Conservation (phyloP, 2,113 vertebrate genomes). For the Montifringilla adamsi region DNA sequence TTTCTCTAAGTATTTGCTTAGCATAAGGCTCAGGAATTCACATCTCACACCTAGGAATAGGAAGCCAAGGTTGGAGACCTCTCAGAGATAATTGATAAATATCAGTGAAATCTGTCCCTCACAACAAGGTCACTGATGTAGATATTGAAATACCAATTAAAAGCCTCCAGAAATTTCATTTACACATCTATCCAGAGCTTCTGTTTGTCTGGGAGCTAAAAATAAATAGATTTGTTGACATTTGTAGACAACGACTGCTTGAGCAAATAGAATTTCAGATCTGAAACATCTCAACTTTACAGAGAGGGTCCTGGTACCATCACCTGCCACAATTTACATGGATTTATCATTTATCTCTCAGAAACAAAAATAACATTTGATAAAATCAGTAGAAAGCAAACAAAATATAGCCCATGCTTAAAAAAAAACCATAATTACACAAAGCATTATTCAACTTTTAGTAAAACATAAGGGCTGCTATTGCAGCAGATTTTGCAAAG, state of each 20-base stretch:
- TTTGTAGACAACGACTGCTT: not conserved
- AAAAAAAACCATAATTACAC: not conserved
- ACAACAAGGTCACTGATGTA: rapidly evolving
- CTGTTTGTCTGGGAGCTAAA: not conserved
- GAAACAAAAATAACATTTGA: not conserved
- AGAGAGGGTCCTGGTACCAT: not conserved
- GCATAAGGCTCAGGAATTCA: not conserved
- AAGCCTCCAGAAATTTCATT: not conserved
- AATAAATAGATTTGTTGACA: not conserved
- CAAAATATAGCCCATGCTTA: not conserved
- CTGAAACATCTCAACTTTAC: not conserved
- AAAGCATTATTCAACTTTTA: not conserved
- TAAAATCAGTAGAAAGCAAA: not conserved
- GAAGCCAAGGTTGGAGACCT: not conserved
- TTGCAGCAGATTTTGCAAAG: not conserved
- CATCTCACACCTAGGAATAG: not conserved
- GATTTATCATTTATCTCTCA: not conserved
- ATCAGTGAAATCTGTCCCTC: not conserved
- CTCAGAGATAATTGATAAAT: not conserved
- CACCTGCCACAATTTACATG: not conserved
- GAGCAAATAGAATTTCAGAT: not conserved
- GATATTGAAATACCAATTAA: not conserved
- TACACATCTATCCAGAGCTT: not conserved
- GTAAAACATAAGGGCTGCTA: not conserved
- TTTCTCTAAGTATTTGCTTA: not conserved